These are phyloP conservation scores for Heliconius hewitsoni DNA, from an alignment of 1,140 invertebrate genomes.

Conservation along the genomic window DNA sequence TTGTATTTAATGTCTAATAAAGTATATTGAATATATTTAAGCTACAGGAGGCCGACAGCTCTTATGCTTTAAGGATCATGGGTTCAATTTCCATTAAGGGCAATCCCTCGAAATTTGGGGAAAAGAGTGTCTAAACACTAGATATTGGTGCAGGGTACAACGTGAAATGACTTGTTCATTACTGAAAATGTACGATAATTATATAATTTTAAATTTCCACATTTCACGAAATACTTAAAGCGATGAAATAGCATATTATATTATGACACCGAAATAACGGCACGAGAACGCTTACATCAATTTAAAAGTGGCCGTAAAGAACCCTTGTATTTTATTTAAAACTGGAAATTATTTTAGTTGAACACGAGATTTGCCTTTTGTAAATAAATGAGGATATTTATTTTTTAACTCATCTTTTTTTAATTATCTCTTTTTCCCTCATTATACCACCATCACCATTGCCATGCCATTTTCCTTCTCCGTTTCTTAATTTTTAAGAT, in stretches of 20 bases:
- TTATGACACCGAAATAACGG: constrained; percentile 12
- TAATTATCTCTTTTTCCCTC: background rate
- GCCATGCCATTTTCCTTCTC: too few relatives aligned
- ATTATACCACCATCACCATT: background rate
- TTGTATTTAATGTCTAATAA: too few relatives aligned
- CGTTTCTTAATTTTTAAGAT: too few relatives aligned
- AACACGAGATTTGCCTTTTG: constrained; percentile 14
- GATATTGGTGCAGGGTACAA: too few relatives aligned
- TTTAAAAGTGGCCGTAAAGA: constrained; percentile 25
- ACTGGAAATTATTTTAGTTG: constrained; percentile 23
- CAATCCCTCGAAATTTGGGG: too few relatives aligned
- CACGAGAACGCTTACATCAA: constrained; percentile 21
- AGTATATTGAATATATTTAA: too few relatives aligned
- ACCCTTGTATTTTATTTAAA: constrained; percentile 21
- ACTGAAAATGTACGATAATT: background rate
- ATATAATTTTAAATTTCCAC: background rate
- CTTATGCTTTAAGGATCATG: too few relatives aligned
- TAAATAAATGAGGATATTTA: background rate
- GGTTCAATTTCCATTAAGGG: too few relatives aligned
- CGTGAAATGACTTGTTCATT: background rate
- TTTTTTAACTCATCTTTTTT: background rate
- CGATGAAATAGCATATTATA: constrained; percentile 7
- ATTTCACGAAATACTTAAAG: background rate
- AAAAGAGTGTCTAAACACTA: too few relatives aligned
- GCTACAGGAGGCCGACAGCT: too few relatives aligned